Conservation (phyloP, 2,113 vertebrate genomes). For the Sapayoa aenigma region DNA sequence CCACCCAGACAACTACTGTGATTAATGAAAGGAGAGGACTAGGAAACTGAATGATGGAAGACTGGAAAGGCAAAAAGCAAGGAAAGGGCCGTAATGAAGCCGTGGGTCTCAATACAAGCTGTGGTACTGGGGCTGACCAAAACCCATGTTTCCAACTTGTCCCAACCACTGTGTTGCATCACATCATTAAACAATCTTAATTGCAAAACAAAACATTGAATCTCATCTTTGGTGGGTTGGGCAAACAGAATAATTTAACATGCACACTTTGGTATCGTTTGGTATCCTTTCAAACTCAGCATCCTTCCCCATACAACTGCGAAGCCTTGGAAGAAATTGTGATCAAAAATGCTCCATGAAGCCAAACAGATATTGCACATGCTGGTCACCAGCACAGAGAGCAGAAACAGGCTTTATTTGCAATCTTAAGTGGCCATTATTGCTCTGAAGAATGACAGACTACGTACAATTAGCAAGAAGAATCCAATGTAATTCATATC, state of each 20-base stretch:
- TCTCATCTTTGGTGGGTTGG: not conserved
- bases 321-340: not conserved
- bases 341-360: not conserved
- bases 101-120: not conserved
- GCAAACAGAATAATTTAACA: not conserved
- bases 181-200: not conserved
- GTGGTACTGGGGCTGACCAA: not conserved
- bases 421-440: not conserved
- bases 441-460: not conserved
- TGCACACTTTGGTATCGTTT: not conserved
- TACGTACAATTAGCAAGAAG: not conserved
- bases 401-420: not conserved
- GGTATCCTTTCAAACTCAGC: not conserved
- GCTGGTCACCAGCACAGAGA: not conserved
- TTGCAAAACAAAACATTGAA: not conserved
- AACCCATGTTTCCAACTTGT: not conserved
- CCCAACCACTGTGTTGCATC: not conserved
- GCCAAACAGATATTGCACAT: not conserved
- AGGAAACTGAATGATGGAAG: not conserved
- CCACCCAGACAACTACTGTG: not conserved
- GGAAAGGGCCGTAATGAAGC: not conserved
- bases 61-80: not conserved
- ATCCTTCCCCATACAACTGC: not conserved
- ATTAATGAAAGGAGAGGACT: not conserved
- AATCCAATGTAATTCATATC: not conserved